Conservation (phyloP, 2,797 vertebrate genomes). For the Acanthurus tractus region DNA sequence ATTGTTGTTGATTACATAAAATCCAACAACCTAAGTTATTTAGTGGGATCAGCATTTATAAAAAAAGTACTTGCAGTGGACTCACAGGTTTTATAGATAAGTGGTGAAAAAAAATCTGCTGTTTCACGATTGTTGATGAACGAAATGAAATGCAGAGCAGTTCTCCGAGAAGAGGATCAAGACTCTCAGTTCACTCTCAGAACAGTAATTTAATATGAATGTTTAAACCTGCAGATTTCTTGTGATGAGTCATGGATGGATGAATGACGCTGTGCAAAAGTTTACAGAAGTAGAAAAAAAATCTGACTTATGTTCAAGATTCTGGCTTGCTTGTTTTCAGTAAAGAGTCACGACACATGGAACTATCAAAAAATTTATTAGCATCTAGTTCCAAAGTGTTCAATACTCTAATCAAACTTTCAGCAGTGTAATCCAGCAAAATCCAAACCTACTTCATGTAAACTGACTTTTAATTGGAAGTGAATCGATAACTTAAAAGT, state of each 20-base stretch:
- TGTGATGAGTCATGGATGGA: neutral
- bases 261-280: neutral
- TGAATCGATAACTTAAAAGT: slow-evolving; percentile 4
- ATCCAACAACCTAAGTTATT: neutral
- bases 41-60: neutral
- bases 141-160: neutral
- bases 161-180: neutral
- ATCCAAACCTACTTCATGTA: neutral
- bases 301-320: neutral
- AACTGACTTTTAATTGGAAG: neutral
- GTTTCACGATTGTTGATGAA: neutral
- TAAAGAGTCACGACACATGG: slow-evolving; percentile 1
- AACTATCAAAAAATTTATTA: slow-evolving; percentile 28
- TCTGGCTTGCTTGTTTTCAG: neutral
- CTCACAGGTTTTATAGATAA: neutral
- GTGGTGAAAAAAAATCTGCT: neutral
- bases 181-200: neutral
- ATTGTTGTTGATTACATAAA: neutral
- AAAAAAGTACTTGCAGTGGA: neutral
- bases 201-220: neutral
- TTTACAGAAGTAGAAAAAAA: neutral
- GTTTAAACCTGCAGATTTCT: neutral
- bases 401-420: neutral
- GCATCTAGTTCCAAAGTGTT: too few relatives aligned
- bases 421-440: neutral